Evolutionary conservation across 1,140 invertebrate genomes (phyloP).

Genomic region (Drosophila seguyi): DNA sequence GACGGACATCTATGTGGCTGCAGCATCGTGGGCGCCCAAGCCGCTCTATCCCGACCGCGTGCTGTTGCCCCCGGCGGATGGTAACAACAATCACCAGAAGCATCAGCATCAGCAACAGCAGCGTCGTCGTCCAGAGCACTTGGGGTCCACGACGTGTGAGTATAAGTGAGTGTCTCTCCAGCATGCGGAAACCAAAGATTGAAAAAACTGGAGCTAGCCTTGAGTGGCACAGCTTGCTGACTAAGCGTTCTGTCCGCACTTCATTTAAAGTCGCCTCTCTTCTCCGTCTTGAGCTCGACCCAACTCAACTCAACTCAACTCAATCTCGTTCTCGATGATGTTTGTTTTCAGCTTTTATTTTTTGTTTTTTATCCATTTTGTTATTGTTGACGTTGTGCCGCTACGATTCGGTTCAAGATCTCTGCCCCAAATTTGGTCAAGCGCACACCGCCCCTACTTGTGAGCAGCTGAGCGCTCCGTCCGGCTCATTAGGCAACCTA

Average conservation of each 20-base stretch:
- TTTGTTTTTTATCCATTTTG: constrained; percentile 26
- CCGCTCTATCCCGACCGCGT: constrained; percentile 86
- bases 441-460: constrained; percentile 76
- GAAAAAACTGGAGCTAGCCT: constrained; percentile 55
- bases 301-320: constrained; percentile 24
- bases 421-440: constrained; percentile 75
- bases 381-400: constrained; percentile 62
- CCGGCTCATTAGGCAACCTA: constrained; percentile 67
- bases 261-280: constrained; percentile 51
- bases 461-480: constrained; percentile 38
- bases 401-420: constrained; percentile 64
- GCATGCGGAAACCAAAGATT: constrained; percentile 42
- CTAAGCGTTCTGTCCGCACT: constrained; percentile 77
- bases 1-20: constrained; percentile 86
- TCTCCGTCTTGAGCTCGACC: constrained; percentile 12
- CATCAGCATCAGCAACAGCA: constrained; percentile 49
- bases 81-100: constrained; percentile 44
- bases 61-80: constrained; percentile 56
- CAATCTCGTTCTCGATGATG: constrained; percentile 46
- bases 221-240: constrained; percentile 55
- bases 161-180: constrained; percentile 78
- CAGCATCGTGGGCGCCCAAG: constrained; percentile 88
- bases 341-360: constrained; percentile 47
- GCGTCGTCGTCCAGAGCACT: constrained; percentile 69
- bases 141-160: constrained; percentile 84